These are phyloP conservation scores for Busseola fusca DNA, from an alignment of 2,888 invertebrate genomes.

Conservation along the genomic window DNA sequence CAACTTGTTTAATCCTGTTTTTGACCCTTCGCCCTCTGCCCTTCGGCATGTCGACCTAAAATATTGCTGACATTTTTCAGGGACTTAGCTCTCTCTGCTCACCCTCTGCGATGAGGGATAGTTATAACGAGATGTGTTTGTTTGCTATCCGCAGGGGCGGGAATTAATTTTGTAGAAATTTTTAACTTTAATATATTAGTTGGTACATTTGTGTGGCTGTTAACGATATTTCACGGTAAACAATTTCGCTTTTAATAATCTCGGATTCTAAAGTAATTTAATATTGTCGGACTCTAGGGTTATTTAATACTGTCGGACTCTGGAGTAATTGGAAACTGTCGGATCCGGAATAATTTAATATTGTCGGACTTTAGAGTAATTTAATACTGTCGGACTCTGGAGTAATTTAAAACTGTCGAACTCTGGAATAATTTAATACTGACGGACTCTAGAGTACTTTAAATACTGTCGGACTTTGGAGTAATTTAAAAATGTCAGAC, in stretches of 20 bases:
- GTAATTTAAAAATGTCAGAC: too few relatives aligned
- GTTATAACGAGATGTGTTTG: conserved; percentile 69
- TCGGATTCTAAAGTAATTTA: conserved; percentile 15
- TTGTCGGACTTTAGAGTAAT: too few relatives aligned
- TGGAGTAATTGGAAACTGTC: too few relatives aligned
- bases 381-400: too few relatives aligned
- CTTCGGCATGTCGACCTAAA: conserved; percentile 71
- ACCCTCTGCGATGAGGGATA: conserved; percentile 65
- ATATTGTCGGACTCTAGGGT: neutral
- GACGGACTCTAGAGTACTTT: too few relatives aligned
- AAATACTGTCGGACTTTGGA: too few relatives aligned
- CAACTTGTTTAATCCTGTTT: conserved; percentile 74
- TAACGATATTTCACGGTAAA: conserved; percentile 20
- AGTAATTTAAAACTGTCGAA: too few relatives aligned
- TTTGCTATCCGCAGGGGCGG: conserved; percentile 56
- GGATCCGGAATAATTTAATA: too few relatives aligned
- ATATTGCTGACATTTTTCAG: conserved; percentile 82
- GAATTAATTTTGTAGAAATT: conserved; percentile 61
- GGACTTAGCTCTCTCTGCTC: conserved; percentile 67
- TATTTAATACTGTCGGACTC: too few relatives aligned
- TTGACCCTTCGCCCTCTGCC: conserved; percentile 57
- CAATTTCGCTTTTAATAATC: conserved; percentile 34
- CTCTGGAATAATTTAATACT: too few relatives aligned
- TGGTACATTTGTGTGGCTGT: conserved; percentile 39
- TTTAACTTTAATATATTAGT: conserved; percentile 47